A percentile compares a stretch with the other conserved stretches of the same genome.
These are phyloP conservation scores for Cheilosia scutellata DNA, from an alignment of 2,888 invertebrate genomes.

Conservation along the genomic window DNA sequence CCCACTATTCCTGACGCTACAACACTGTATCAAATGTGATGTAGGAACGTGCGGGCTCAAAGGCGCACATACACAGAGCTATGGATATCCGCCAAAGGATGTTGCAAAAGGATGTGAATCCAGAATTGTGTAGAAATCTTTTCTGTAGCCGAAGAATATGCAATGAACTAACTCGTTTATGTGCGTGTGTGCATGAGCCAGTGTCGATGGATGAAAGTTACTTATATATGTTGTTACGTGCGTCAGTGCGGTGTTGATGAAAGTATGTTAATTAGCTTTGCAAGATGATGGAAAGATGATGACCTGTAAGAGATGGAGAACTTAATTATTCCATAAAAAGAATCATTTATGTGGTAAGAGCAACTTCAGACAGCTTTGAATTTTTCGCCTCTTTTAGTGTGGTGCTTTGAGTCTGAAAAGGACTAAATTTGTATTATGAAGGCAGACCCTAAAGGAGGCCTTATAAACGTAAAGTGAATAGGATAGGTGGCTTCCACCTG, in stretches of 20 bases:
- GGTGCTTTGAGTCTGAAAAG: too few relatives aligned
- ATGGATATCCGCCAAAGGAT: conserved; percentile 42
- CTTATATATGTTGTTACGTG: conserved; percentile 37
- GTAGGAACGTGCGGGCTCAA: conserved; percentile 40
- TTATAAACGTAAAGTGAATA: too few relatives aligned
- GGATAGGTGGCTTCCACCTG: too few relatives aligned
- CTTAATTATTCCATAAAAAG: conserved; percentile 25
- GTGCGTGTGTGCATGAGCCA: not conserved
- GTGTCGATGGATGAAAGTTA: conserved; percentile 22
- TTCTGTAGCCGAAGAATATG: conserved; percentile 11
- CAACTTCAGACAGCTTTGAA: not conserved
- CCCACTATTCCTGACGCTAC: conserved; percentile 51
- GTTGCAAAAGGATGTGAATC: conserved; percentile 37
- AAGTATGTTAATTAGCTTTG: conserved; percentile 58
- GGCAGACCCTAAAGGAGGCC: too few relatives aligned
- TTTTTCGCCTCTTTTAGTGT: too few relatives aligned
- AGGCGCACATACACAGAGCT: conserved; percentile 15
- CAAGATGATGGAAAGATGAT: conserved; percentile 1
- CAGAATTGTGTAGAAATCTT: conserved; percentile 31
- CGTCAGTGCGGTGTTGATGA: conserved; percentile 33
- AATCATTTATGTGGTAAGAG: not conserved
- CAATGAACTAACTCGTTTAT: conserved; percentile 29
- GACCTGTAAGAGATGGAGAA: conserved; percentile 8
- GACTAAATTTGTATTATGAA: too few relatives aligned
- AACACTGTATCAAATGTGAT: conserved; percentile 53